Conservation (phyloP, 2,113 vertebrate genomes). For the Hyperopisus bebe region DNA sequence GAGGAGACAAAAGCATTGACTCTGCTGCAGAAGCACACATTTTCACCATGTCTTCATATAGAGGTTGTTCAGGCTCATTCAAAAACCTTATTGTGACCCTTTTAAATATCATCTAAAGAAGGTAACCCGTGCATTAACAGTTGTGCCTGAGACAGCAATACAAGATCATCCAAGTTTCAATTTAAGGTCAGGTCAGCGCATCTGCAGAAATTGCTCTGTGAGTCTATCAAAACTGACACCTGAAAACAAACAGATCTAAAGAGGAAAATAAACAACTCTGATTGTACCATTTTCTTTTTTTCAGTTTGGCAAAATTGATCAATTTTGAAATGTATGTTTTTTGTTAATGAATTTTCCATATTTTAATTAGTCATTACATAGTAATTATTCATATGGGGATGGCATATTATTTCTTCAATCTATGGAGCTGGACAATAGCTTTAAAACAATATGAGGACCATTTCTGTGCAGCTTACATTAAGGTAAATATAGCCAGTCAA, state of each 20-base stretch:
- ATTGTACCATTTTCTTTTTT: neutral
- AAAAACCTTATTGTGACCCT: neutral
- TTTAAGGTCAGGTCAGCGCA: neutral
- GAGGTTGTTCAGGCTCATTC: neutral
- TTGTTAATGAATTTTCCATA: neutral
- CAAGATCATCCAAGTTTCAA: neutral
- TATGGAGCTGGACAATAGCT: no score
- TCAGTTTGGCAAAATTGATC: neutral
- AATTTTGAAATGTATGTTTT: neutral
- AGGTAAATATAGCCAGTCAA: no score
- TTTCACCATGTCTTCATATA: neutral
- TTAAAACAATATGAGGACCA: no score
- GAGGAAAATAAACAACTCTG: neutral
- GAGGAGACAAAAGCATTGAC: neutral
- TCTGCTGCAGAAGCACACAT: neutral
- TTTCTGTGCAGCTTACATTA: no score
- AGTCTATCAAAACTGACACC: neutral
- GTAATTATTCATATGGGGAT: no score
- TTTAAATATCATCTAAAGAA: neutral
- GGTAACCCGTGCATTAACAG: neutral
- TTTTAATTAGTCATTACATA: neutral
- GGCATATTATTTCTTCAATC: no score
- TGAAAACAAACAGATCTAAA: neutral
- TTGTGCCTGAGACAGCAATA: neutral
- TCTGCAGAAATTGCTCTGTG: neutral